These are phyloP conservation scores for Staurois parvus DNA, from an alignment of 2,797 vertebrate species.

Conservation along the genomic window DNA sequence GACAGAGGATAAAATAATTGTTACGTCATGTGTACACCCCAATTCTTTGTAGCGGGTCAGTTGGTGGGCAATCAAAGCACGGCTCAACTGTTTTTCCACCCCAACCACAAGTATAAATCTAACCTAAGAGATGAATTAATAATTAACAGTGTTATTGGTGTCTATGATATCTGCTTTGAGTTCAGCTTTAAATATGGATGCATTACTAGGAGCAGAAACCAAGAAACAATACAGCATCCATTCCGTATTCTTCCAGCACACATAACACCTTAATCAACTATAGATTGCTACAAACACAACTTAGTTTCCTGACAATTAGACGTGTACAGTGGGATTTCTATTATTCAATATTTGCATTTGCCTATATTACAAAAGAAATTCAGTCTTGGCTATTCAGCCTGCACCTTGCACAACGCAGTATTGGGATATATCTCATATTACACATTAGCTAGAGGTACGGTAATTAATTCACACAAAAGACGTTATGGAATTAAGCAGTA, in stretches of 20 bases:
- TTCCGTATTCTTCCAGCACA: neutral
- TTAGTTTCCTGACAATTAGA: neutral
- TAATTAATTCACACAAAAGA: slow-evolving; percentile 84
- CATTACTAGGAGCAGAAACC: neutral
- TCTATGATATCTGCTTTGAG: neutral
- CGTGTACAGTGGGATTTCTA: neutral
- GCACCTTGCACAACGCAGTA: neutral
- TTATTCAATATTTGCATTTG: neutral
- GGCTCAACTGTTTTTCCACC: no score
- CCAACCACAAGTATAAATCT: no score
- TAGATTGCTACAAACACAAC: slow-evolving; percentile 1
- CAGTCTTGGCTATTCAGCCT: neutral
- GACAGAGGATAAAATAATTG: no score
- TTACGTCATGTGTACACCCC: no score
- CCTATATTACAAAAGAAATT: slow-evolving; percentile 33
- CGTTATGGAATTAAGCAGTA: slow-evolving; percentile 75
- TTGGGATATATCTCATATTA: slow-evolving; percentile 70
- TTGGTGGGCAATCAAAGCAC: no score
- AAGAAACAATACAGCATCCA: no score
- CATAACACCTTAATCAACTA: neutral
- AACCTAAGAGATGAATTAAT: no score
- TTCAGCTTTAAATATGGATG: neutral
- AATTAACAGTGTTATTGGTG: no score
- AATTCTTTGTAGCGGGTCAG: no score
- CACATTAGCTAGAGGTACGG: slow-evolving; percentile 76